These are phyloP conservation scores for Odocoileus hemionus DNA, from an alignment of 2,113 vertebrate species.

Conservation along the genomic window DNA sequence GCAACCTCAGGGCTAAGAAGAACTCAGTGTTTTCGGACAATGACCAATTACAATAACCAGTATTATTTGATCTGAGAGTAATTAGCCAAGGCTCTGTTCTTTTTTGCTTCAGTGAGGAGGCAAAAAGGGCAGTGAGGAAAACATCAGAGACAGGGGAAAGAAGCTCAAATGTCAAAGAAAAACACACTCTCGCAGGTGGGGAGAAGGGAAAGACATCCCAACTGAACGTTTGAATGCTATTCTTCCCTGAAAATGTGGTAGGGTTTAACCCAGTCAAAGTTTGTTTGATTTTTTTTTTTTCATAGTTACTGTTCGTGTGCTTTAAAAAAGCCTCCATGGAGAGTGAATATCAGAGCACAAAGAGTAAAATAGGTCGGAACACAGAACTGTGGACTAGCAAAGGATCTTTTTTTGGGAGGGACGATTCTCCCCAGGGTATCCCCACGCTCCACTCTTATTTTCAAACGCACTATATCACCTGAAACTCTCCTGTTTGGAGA, in stretches of 20 bases:
- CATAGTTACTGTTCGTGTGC: not conserved
- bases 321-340: not conserved
- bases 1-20: slow-evolving; percentile 72
- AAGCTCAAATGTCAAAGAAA: slow-evolving; percentile 73
- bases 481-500: not conserved
- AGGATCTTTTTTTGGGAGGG: not conserved
- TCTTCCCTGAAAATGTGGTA: slow-evolving; percentile 16
- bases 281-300: not conserved
- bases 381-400: not conserved
- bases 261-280: not conserved
- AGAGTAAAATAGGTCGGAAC: not conserved
- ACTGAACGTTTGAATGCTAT: not conserved
- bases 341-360: not conserved
- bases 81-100: slow-evolving; percentile 73
- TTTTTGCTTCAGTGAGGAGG: slow-evolving; percentile 73
- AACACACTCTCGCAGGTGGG: slow-evolving; percentile 64
- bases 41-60: slow-evolving; percentile 78
- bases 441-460: not conserved
- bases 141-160: slow-evolving; percentile 67
- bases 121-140: slow-evolving; percentile 68
- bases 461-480: not conserved
- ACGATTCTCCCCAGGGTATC: not conserved
- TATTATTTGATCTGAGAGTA: slow-evolving; percentile 76
- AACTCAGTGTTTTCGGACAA: slow-evolving; percentile 75
- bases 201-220: slow-evolving; percentile 38